These are phyloP conservation scores for Vespertilio murinus DNA, from an alignment of 2,797 vertebrate species.

Conservation along the genomic window DNA sequence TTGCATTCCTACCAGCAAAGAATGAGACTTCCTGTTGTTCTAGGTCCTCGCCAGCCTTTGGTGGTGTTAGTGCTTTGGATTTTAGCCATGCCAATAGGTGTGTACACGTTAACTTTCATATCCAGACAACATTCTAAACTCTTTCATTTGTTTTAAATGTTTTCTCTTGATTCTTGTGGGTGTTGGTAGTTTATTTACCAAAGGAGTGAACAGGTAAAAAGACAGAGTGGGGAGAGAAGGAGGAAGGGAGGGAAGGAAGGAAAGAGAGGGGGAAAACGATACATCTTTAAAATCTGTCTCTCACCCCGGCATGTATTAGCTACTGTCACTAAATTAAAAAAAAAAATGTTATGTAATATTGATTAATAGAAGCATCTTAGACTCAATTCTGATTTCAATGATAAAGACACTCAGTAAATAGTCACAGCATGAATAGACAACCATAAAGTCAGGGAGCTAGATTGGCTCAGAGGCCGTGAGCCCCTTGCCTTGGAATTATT, in stretches of 20 bases:
- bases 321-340: neutral
- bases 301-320: neutral
- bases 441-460: neutral
- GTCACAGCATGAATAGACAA: neutral
- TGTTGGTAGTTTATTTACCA: neutral
- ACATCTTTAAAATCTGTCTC: neutral
- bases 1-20: neutral
- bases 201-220: neutral
- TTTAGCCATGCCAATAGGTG: neutral
- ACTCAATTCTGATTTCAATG: neutral
- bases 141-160: neutral
- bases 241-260: fast-evolving
- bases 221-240: neutral
- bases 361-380: neutral
- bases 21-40: neutral
- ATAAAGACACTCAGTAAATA: neutral
- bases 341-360: neutral
- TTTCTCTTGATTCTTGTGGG: neutral
- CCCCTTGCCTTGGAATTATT: neutral
- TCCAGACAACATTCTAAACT: neutral
- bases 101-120: neutral
- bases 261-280: neutral
- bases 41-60: neutral
- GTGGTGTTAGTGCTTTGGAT: neutral
- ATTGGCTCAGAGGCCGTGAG: neutral